phyloP scores from a whole-genome alignment of 2,113 vertebrate genomes.

The Dipodomys merriami region DNA sequence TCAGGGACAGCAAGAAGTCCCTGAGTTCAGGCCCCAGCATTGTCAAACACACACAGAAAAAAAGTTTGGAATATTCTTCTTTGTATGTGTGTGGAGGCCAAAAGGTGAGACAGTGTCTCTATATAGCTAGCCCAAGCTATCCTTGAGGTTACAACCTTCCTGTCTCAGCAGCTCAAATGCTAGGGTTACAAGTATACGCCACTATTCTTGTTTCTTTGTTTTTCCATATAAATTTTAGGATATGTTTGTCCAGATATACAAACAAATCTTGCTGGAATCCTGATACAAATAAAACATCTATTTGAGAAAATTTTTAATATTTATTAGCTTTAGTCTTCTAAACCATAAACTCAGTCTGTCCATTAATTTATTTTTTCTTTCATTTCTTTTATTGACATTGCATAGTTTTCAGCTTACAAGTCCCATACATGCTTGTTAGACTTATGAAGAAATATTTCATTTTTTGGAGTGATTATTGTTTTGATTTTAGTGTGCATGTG shows the following conservation, averaged over 20 bases:
- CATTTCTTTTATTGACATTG: background rate
- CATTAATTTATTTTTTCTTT: background rate
- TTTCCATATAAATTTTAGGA: slow-evolving; percentile 18
- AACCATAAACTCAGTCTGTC: background rate
- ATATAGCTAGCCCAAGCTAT: too few relatives aligned
- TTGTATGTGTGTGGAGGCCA: too few relatives aligned
- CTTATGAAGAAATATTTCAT: background rate
- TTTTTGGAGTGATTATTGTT: too few relatives aligned
- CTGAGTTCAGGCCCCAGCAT: too few relatives aligned
- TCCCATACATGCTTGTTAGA: background rate
- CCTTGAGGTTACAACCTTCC: too few relatives aligned
- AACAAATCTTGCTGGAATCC: background rate
- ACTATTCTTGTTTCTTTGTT: background rate
- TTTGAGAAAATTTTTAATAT: background rate
- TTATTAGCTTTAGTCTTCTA: background rate
- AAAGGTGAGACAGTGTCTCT: too few relatives aligned
- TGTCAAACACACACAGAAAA: too few relatives aligned
- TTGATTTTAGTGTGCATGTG: too few relatives aligned
- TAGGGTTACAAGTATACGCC: too few relatives aligned
- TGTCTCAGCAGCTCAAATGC: too few relatives aligned
- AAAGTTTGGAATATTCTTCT: too few relatives aligned
- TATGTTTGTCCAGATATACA: background rate
- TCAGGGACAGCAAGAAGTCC: too few relatives aligned
- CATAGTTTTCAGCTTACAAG: background rate
- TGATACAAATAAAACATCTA: background rate